Percentiles rank a stretch among this genome's conserved stretches.
Evolutionary conservation across 2,797 vertebrate species (phyloP).

Genomic region (Sebastes itinus): DNA sequence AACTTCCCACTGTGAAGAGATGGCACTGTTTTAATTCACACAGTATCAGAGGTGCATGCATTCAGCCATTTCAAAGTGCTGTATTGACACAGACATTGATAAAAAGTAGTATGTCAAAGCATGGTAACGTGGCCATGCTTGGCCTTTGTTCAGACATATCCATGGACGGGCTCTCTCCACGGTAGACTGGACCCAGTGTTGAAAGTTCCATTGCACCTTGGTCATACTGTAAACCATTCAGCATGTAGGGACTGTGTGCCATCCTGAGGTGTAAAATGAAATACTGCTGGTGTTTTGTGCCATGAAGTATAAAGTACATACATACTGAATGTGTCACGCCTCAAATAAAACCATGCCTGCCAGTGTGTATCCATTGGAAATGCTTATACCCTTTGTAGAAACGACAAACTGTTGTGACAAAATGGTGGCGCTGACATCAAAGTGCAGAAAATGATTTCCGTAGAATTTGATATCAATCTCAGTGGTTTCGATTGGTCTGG

Average conservation of each 20-base stretch:
- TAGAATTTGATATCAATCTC: neutral
- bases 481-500: conserved; percentile 2
- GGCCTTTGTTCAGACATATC: conserved; percentile 59
- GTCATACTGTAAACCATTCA: conserved; percentile 48
- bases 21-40: conserved; percentile 16
- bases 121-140: conserved; percentile 59
- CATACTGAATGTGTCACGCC: conserved; percentile 23
- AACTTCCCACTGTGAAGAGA: neutral
- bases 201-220: conserved; percentile 42
- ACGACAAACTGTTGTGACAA: neutral
- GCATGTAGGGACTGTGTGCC: conserved; percentile 42
- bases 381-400: neutral
- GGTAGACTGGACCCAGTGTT: conserved; percentile 5
- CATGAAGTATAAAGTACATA: conserved; percentile 19
- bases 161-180: conserved; percentile 64
- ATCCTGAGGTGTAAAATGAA: conserved; percentile 13
- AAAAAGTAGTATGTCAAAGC: conserved; percentile 54
- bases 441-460: neutral
- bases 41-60: conserved; percentile 55
- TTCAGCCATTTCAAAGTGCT: conserved; percentile 43
- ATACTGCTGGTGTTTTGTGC: conserved; percentile 20
- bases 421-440: neutral
- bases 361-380: conserved; percentile 22
- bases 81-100: conserved; percentile 23
- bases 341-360: conserved; percentile 13